phyloP scores from a whole-genome alignment of 2,888 invertebrate genomes.

The Dasypogon diadema region DNA sequence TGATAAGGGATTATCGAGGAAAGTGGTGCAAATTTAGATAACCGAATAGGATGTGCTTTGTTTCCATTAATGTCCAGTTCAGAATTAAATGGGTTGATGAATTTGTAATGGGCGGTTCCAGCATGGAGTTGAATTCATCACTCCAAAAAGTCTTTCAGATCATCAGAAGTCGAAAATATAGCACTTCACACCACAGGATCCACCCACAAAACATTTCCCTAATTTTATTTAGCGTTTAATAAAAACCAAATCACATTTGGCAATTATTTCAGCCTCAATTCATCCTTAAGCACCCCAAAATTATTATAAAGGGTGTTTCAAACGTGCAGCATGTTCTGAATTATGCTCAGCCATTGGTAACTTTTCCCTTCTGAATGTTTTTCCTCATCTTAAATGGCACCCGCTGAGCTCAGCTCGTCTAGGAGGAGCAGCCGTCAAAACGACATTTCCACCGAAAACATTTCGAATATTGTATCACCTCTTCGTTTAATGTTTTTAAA shows the following conservation, averaged over 20 bases:
- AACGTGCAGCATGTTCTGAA: constrained; percentile 48
- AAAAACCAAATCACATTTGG: constrained; percentile 33
- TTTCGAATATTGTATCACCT: constrained; percentile 55
- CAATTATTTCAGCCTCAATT: constrained; percentile 23
- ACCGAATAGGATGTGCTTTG: too few species aligned
- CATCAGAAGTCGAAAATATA: too few species aligned
- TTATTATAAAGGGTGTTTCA: constrained; percentile 41
- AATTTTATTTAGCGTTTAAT: constrained; percentile 9
- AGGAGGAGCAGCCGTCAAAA: constrained; percentile 45
- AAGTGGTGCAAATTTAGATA: neutral
- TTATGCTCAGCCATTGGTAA: constrained; percentile 40
- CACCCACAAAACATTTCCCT: neutral
- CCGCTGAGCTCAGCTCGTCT: constrained; percentile 29
- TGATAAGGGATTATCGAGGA: neutral
- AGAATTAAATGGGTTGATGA: too few species aligned
- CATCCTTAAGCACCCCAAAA: constrained; percentile 36
- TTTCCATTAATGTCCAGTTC: too few species aligned
- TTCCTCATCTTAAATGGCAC: constrained; percentile 21
- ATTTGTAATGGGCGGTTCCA: too few species aligned
- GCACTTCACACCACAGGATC: too few species aligned
- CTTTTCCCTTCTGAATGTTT: constrained; percentile 40
- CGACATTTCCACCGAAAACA: constrained; percentile 49
- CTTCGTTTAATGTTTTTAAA: constrained; percentile 58
- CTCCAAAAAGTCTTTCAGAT: too few species aligned
- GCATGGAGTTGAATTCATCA: too few species aligned